Evolutionary conservation across 2,797 vertebrate species (phyloP).

Genomic region (Gouania willdenowi): DNA sequence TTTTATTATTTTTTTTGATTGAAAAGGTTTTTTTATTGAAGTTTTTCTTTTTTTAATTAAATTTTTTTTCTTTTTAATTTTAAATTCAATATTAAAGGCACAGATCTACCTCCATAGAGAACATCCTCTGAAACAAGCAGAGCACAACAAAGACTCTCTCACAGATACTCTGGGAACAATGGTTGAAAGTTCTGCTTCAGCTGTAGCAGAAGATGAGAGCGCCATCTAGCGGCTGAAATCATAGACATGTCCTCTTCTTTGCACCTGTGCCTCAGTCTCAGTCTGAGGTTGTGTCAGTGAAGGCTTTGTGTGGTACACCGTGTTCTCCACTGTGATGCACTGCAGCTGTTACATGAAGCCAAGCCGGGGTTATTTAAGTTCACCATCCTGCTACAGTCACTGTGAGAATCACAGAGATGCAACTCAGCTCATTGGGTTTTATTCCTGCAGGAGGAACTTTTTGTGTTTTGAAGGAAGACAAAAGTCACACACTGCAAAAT

Average conservation of each 20-base stretch:
- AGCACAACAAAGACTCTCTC: background rate
- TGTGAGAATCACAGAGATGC: too few relatives aligned
- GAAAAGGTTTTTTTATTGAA: too few relatives aligned
- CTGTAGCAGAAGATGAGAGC: background rate
- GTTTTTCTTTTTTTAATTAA: too few relatives aligned
- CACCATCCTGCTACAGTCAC: background rate
- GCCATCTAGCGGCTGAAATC: conserved; percentile 48
- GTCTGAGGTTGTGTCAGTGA: background rate
- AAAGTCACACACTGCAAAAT: too few relatives aligned
- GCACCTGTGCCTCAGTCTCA: background rate
- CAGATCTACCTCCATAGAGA: too few relatives aligned
- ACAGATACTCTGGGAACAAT: background rate
- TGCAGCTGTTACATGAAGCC: background rate
- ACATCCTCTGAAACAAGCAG: conserved; percentile 8
- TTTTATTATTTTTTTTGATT: too few relatives aligned
- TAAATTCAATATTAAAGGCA: too few relatives aligned
- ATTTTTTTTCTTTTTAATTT: too few relatives aligned
- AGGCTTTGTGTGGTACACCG: background rate
- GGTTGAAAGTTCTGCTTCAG: background rate
- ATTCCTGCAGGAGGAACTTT: too few relatives aligned
- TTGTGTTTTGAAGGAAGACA: too few relatives aligned
- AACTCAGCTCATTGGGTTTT: too few relatives aligned
- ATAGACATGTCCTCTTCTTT: background rate
- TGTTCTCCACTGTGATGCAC: background rate
- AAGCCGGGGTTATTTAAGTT: background rate